These are phyloP conservation scores for Helogale parvula DNA, from an alignment of 2,113 vertebrate species.

Conservation along the genomic window DNA sequence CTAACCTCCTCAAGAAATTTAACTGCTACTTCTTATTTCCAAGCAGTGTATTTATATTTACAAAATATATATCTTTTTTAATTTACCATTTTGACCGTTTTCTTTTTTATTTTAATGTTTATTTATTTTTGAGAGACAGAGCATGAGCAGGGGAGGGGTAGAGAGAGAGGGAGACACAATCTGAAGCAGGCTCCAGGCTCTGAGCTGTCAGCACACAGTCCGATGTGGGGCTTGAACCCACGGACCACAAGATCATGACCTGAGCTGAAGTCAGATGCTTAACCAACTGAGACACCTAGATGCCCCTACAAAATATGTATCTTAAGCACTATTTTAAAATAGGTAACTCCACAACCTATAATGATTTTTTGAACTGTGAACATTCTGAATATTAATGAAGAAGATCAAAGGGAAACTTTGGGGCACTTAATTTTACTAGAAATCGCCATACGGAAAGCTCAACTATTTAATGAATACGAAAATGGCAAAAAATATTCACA, in stretches of 20 bases:
- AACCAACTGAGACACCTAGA: too few species aligned
- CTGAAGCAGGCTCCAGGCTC: too few species aligned
- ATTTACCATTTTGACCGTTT: too few species aligned
- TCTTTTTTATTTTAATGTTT: too few species aligned
- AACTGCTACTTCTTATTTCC: slow-evolving; percentile 29
- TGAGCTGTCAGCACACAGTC: too few species aligned
- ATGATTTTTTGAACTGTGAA: neutral
- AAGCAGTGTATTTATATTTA: neutral
- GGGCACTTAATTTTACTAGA: neutral
- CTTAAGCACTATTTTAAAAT: slow-evolving; percentile 34
- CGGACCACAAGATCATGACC: too few species aligned
- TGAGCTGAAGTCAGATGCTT: too few species aligned
- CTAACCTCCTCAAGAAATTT: neutral
- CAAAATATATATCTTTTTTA: neutral
- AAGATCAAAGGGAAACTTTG: neutral
- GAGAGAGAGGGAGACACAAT: too few species aligned
- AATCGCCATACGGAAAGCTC: neutral
- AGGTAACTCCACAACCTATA: neutral
- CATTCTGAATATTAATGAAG: slow-evolving; percentile 10
- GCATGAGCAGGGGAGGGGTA: too few species aligned
- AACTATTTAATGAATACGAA: neutral
- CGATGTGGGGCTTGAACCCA: too few species aligned
- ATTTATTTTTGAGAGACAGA: too few species aligned
- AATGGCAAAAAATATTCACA: neutral
- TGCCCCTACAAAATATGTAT: neutral